phyloP scores from a whole-genome alignment of 2,888 invertebrate species.

The Lamproptera curius region DNA sequence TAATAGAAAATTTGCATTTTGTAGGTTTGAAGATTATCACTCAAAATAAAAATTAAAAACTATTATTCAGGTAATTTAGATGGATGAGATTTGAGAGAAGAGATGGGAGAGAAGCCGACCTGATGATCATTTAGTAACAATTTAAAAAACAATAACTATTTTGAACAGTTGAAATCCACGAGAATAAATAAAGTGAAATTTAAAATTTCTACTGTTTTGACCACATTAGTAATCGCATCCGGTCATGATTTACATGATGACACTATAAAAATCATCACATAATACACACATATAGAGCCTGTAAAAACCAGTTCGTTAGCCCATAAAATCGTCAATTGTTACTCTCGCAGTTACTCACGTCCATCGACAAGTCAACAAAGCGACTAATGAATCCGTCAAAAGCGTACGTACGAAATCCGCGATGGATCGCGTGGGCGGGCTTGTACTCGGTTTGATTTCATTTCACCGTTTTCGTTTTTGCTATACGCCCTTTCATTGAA shows the following conservation, averaged over 20 bases:
- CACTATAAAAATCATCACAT: not conserved
- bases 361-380: conserved; percentile 6
- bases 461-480: conserved; percentile 3
- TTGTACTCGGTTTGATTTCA: conserved; percentile 14
- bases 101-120: no score
- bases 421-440: conserved; percentile 2
- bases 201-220: not conserved
- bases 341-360: not conserved
- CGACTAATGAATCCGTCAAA: conserved; percentile 5
- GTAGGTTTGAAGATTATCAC: no score
- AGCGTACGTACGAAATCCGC: conserved; percentile 7
- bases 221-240: not conserved
- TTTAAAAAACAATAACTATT: no score
- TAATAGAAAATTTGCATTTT: no score
- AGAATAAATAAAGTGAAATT: no score
- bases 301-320: not conserved
- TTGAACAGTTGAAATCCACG: no score
- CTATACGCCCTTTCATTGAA: not conserved
- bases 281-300: not conserved
- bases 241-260: not conserved
- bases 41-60: no score
- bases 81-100: no score
- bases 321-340: not conserved
- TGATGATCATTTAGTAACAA: no score
- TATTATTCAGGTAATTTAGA: no score